Evolutionary conservation across 2,113 vertebrate species (phyloP), one percentile per base, ranked within the genome.

Genomic region (Panthera uncia): DNA sequence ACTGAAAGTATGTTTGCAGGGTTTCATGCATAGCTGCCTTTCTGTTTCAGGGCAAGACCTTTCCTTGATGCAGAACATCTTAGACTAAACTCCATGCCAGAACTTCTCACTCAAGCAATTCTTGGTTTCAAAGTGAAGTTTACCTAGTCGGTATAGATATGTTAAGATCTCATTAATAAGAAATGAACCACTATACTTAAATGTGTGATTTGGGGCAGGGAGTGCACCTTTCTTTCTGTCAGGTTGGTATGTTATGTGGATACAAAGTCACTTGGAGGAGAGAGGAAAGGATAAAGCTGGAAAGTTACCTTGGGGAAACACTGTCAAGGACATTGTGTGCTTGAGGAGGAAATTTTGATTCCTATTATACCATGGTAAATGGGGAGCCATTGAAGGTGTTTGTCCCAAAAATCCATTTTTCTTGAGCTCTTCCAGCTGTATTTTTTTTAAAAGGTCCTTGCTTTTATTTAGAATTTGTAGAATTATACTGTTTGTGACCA

Each of bases 111-210:
- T 84, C 27, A 84, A 79, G 31, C 36, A 90, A 73, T 15, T 74
- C 71, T 45, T 83, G 52, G 73, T 55, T 48, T 91, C 55, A 68
- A 41, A 83, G 48, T 31, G n/a, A 94, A 69, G 61, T 89, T 94
- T 63, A 52, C 82, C n/a, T 33, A 29, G 82, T 86, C 86, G 48
- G 21, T 61, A 15, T 5, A 81, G 41, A 16, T 65, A 61, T 31
- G 79, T 92, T 79, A 89, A 97, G 57, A 80, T 36, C n/a, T 57
- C 65, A 81, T 94, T 79, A 94, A 74, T 14, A 80, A 96, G 88
- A 73, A 84, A 76, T 57, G 41, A 87, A 69, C n/a, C 15, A 57
- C 88, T 61, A 57, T 12, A 45, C 14, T 83, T 73, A 65, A 86
- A 80, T 1, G 0, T 33, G 7, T n/a, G 4, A 48, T 52, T 55